A percentile compares a stretch with the other conserved stretches of the same genome.
phyloP scores from a whole-genome alignment of 37 sponge, comb jelly and placozoan genomes.

The Chondrosia reniformis region DNA sequence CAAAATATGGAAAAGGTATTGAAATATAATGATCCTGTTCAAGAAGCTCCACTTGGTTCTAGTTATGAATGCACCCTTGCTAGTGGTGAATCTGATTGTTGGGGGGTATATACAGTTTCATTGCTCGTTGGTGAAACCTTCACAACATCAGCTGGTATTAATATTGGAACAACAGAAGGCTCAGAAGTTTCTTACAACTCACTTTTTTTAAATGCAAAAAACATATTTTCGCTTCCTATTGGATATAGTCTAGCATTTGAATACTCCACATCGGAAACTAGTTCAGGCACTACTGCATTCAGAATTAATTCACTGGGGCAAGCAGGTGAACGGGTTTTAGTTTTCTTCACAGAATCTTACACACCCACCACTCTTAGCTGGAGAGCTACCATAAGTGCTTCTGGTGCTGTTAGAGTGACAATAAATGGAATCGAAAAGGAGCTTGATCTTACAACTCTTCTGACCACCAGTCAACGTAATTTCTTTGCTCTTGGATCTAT shows the following conservation, averaged over 20 bases:
- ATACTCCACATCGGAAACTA: background rate
- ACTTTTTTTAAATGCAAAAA: background rate
- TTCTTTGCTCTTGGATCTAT: background rate
- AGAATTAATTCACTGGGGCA: too few relatives aligned
- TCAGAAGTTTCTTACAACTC: background rate
- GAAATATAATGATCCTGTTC: too few relatives aligned
- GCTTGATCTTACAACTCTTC: background rate
- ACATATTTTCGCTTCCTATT: background rate
- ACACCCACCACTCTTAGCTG: too few relatives aligned
- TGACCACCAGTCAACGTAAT: background rate
- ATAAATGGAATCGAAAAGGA: background rate
- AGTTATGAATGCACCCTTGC: too few relatives aligned
- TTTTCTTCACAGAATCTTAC: too few relatives aligned
- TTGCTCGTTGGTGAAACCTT: background rate
- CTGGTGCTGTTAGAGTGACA: too few relatives aligned
- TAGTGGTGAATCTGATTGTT: too few relatives aligned
- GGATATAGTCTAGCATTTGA: background rate
- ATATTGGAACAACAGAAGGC: background rate
- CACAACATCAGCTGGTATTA: background rate
- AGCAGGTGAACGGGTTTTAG: too few relatives aligned
- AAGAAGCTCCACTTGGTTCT: too few relatives aligned
- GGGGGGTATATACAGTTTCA: background rate
- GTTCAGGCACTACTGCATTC: too few relatives aligned
- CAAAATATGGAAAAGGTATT: too few relatives aligned
- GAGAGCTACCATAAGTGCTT: too few relatives aligned